A percentile compares a stretch with the other conserved stretches of the same genome.
Evolutionary conservation across 2,888 invertebrate genomes (phyloP).

Genomic region (Crossocerus cetratus): DNA sequence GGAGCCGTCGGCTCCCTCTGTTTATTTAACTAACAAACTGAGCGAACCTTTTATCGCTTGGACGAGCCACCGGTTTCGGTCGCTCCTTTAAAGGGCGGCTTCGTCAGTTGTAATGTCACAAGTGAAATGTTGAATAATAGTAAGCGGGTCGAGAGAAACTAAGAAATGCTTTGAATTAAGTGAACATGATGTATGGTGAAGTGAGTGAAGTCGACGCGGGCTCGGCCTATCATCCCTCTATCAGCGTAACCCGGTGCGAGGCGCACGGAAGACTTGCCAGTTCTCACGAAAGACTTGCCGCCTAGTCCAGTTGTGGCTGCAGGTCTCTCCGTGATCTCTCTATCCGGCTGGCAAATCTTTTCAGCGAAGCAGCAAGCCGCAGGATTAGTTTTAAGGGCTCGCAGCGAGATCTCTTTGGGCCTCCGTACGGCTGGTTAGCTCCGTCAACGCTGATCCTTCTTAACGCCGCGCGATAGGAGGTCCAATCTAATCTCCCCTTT

Average conservation of each 20-base stretch:
- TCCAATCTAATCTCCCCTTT: slow-evolving; percentile 54
- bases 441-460: slow-evolving; percentile 69
- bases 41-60: slow-evolving; percentile 9
- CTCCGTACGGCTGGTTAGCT: slow-evolving; percentile 67
- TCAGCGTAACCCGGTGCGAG: slow-evolving; percentile 11
- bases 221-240: background rate
- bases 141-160: no score
- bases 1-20: slow-evolving; percentile 47
- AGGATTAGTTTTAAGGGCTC: slow-evolving; percentile 61
- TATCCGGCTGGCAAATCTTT: slow-evolving; percentile 47
- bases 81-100: no score
- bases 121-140: no score
- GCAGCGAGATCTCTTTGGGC: slow-evolving; percentile 53
- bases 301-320: background rate
- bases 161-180: no score
- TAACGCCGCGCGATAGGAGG: slow-evolving; percentile 47
- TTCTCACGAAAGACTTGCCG: background rate
- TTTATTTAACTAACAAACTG: slow-evolving; percentile 72
- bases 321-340: slow-evolving; percentile 7
- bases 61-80: no score
- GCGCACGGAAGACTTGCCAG: background rate
- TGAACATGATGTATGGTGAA: no score
- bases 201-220: no score
- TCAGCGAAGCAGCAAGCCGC: slow-evolving; percentile 29
- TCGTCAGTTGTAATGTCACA: no score